phyloP scores from a whole-genome alignment of 2,888 invertebrate species.

The Melanchra persicariae region DNA sequence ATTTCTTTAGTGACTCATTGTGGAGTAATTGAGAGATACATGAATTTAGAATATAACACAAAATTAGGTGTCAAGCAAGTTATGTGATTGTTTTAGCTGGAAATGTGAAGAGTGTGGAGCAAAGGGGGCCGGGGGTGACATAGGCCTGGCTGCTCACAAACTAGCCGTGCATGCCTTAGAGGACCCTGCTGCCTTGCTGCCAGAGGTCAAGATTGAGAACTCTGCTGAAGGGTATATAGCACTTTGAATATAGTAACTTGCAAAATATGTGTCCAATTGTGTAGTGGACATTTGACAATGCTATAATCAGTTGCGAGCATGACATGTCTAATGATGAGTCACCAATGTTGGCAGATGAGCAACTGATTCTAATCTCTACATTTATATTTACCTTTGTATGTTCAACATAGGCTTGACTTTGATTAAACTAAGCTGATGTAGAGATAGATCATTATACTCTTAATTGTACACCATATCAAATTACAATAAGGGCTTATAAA shows the following conservation, averaged over 20 bases:
- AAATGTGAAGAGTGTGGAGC: conserved; percentile 78
- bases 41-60: background rate
- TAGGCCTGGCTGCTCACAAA: conserved; percentile 77
- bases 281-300: background rate
- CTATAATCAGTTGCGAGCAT: conserved; percentile 5
- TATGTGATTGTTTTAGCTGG: conserved; percentile 73
- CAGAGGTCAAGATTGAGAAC: conserved; percentile 76
- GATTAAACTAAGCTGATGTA: background rate
- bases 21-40: background rate
- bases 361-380: conserved; percentile 11
- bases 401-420: background rate
- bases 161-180: conserved; percentile 72
- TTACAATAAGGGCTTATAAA: too few species aligned
- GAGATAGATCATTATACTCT: background rate
- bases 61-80: background rate
- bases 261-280: background rate
- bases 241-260: background rate
- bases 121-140: conserved; percentile 72
- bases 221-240: conserved; percentile 70
- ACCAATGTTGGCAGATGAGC: conserved; percentile 1
- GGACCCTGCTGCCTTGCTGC: conserved; percentile 56
- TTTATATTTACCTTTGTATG: background rate
- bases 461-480: too few species aligned
- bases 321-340: background rate
- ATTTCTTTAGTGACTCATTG: background rate